These are phyloP conservation scores for Mobula hypostoma DNA, from an alignment of 2,113 vertebrate genomes.

Conservation along the genomic window DNA sequence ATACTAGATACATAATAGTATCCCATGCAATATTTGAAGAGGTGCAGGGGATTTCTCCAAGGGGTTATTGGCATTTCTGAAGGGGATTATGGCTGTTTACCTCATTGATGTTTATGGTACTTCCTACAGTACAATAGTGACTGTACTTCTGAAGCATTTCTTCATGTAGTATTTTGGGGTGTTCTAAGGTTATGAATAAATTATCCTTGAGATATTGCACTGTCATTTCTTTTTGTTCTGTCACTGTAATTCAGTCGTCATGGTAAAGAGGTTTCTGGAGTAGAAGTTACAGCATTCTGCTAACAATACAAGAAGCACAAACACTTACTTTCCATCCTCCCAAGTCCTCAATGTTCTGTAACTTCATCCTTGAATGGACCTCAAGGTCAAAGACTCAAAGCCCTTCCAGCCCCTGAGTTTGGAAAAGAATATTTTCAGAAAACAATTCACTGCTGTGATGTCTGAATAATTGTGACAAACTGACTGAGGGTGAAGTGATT, in stretches of 20 bases:
- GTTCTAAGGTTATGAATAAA: neutral
- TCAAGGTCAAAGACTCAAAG: conserved; percentile 32
- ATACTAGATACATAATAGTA: too few species aligned
- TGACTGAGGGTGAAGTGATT: conserved; percentile 31
- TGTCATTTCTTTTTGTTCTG: neutral
- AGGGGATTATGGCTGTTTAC: too few species aligned
- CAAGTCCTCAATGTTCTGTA: neutral
- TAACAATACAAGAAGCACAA: neutral
- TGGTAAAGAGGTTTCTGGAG: neutral
- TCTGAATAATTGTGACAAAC: conserved; percentile 37
- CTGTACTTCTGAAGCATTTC: neutral
- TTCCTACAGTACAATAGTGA: neutral
- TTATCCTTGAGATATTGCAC: neutral
- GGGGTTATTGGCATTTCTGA: too few species aligned
- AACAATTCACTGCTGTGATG: conserved; percentile 28
- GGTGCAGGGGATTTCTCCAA: too few species aligned
- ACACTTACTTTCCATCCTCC: neutral
- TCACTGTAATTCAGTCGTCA: neutral
- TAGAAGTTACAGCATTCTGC: neutral
- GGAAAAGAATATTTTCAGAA: conserved; percentile 34
- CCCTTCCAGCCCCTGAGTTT: neutral
- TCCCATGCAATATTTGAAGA: too few species aligned
- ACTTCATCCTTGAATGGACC: conserved; percentile 29
- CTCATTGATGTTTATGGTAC: neutral
- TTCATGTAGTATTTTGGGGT: neutral